These are phyloP conservation scores for Tetrapedia diversipes DNA, from an alignment of 2,888 invertebrate genomes.

Conservation along the genomic window DNA sequence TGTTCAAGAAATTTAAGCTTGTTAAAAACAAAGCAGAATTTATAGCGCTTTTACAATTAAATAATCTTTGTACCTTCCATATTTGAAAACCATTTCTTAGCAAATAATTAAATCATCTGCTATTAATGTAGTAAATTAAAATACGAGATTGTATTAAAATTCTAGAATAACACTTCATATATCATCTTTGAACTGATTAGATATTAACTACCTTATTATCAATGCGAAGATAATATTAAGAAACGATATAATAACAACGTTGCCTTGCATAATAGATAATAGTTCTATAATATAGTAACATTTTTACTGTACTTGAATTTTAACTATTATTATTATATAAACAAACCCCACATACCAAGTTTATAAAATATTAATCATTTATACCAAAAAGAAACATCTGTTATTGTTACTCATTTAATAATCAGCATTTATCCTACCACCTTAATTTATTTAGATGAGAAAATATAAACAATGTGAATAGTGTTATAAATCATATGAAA, in stretches of 20 bases:
- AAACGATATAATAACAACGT: constrained; percentile 11
- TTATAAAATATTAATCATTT: constrained; percentile 11
- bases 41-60: constrained; percentile 1
- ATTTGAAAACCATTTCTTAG: neutral
- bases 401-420: constrained; percentile 7
- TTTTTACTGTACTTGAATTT: constrained; percentile 13
- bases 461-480: constrained; percentile 8
- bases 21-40: neutral
- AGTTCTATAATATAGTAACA: constrained; percentile 25
- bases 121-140: neutral
- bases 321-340: no score
- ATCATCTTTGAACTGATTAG: neutral
- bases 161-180: neutral
- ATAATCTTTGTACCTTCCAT: neutral
- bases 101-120: neutral
- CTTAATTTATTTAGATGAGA: neutral
- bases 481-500: constrained; percentile 2
- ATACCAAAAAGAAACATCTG: neutral
- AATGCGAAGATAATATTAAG: neutral
- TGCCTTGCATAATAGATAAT: constrained; percentile 26
- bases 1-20: neutral
- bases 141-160: neutral
- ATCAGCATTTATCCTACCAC: neutral
- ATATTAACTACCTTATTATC: neutral
- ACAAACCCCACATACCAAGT: constrained; percentile 1